Conservation (phyloP, 2,888 invertebrate genomes). For the Lepidochrysops patricia region DNA sequence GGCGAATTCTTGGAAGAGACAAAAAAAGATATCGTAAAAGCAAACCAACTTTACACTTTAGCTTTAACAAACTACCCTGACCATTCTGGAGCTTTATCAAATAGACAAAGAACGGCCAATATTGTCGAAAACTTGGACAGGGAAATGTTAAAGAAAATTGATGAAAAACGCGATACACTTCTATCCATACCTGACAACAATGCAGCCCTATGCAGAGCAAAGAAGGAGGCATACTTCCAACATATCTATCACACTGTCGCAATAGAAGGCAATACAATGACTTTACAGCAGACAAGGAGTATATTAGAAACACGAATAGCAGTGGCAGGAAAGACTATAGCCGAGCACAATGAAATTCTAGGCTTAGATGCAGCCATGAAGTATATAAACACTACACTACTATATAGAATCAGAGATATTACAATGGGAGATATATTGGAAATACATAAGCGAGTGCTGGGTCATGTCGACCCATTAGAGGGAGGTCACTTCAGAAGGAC, state of each 20-base stretch:
- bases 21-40: slow-evolving; percentile 87
- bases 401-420: slow-evolving; percentile 85
- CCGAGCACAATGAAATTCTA: slow-evolving; percentile 97
- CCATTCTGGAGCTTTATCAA: slow-evolving; percentile 84
- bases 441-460: slow-evolving; percentile 93
- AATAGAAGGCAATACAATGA: slow-evolving; percentile 98
- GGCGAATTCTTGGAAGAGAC: slow-evolving; percentile 94
- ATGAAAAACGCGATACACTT: slow-evolving; percentile 87
- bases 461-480: slow-evolving; percentile 94
- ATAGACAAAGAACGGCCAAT: slow-evolving; percentile 88
- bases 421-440: slow-evolving; percentile 90
- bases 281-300: slow-evolving; percentile 90
- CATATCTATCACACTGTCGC: slow-evolving; percentile 98
- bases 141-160: slow-evolving; percentile 83
- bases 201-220: slow-evolving; percentile 87
- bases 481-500: slow-evolving; percentile 91
- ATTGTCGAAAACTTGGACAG: slow-evolving; percentile 93
- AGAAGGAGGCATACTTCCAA: slow-evolving; percentile 95
- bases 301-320: slow-evolving; percentile 88
- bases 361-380: slow-evolving; percentile 96
- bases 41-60: slow-evolving; percentile 92
- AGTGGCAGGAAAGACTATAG: slow-evolving; percentile 91
- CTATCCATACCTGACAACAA: slow-evolving; percentile 87
- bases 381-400: slow-evolving; percentile 87
- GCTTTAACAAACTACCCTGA: slow-evolving; percentile 89